Percentiles rank a stretch among this genome's conserved stretches.
These are phyloP conservation scores for Sigmodon hispidus DNA, from an alignment of 2,113 vertebrate species.

Conservation along the genomic window DNA sequence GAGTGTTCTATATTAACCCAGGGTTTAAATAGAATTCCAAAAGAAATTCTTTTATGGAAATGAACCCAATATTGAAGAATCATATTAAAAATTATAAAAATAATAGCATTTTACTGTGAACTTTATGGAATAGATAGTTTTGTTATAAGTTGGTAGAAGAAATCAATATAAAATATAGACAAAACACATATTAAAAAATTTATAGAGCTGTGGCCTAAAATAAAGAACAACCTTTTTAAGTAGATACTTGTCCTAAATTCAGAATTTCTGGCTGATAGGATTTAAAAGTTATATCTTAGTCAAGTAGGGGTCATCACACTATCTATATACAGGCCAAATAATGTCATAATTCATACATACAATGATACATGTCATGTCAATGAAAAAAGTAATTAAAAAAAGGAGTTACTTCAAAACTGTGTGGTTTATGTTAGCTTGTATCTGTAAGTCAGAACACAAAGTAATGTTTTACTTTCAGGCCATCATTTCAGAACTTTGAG, in stretches of 20 bases:
- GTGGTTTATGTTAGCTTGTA: conserved; percentile 44
- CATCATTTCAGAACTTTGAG: fast-evolving
- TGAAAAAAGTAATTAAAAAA: background rate
- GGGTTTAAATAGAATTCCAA: background rate
- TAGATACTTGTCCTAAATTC: conserved; percentile 41
- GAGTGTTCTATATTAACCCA: background rate
- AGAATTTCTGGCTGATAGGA: conserved; percentile 15
- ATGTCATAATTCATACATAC: background rate
- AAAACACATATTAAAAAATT: conserved; percentile 60
- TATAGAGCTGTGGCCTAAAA: background rate
- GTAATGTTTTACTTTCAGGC: background rate
- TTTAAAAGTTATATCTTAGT: background rate
- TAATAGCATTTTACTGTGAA: background rate
- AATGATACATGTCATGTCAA: background rate
- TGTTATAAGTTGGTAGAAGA: conserved; percentile 24
- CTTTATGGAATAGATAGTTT: conserved; percentile 48
- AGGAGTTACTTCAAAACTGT: background rate
- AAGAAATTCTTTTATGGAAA: background rate
- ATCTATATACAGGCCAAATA: background rate
- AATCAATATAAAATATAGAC: conserved; percentile 41
- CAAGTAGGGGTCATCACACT: background rate
- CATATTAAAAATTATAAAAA: background rate
- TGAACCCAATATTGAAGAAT: background rate
- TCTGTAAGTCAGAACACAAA: background rate
- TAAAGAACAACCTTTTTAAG: background rate